Evolutionary conservation across 2,113 vertebrate species (phyloP).

Genomic region (Dendropsophus ebraccatus): DNA sequence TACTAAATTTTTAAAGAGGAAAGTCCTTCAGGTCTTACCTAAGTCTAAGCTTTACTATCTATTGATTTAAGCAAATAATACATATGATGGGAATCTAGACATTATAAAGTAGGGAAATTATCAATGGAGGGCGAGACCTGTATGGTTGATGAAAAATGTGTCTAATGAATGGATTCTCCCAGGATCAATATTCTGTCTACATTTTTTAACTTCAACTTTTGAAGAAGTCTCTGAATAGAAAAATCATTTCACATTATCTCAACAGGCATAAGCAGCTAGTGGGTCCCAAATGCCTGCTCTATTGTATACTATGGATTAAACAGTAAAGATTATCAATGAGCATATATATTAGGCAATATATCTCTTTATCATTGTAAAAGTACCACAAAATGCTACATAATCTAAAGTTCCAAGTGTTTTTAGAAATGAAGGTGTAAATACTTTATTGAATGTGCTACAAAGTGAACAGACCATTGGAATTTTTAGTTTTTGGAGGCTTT

Average conservation of each 20-base stretch:
- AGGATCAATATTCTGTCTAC: conserved; percentile 38
- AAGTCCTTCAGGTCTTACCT: conserved; percentile 8
- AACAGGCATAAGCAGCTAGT: not conserved
- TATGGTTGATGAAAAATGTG: conserved; percentile 2
- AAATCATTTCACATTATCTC: not conserved
- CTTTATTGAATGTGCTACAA: not conserved
- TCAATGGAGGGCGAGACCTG: conserved; percentile 43
- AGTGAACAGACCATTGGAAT: not conserved
- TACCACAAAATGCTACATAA: not conserved
- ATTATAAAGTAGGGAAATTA: conserved; percentile 30
- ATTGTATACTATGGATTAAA: not conserved
- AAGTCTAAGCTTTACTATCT: conserved; percentile 24
- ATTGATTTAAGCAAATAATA: conserved; percentile 37
- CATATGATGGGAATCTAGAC: conserved; percentile 30
- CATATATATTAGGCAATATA: not conserved
- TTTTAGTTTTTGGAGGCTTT: not conserved
- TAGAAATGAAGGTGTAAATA: not conserved
- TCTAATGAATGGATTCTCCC: conserved; percentile 38
- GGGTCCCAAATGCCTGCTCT: not conserved
- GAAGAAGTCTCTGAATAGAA: conserved; percentile 1
- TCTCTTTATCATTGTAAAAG: not conserved
- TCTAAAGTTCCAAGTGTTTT: not conserved
- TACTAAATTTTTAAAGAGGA: conserved; percentile 11
- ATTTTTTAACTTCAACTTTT: conserved; percentile 19
- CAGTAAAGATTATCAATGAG: not conserved